Evolutionary conservation across 2,888 invertebrate species (phyloP).

Genomic region (Eilema caniola): DNA sequence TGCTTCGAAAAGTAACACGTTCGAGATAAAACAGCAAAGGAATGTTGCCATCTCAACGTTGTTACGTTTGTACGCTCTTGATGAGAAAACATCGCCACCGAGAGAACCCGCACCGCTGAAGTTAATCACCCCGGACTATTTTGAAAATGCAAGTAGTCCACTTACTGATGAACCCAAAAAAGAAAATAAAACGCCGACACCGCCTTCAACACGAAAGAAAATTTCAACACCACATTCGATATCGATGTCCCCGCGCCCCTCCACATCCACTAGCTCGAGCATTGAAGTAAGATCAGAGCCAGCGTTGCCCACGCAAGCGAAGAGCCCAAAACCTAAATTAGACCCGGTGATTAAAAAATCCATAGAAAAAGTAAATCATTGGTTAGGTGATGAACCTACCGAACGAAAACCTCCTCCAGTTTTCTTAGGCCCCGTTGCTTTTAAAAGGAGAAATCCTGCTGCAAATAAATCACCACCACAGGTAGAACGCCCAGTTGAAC

Average conservation of each 20-base stretch:
- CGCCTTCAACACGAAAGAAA: background rate
- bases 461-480: constrained; percentile 20
- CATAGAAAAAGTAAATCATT: constrained; percentile 60
- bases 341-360: constrained; percentile 54
- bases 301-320: background rate
- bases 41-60: constrained; percentile 72
- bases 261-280: constrained; percentile 8
- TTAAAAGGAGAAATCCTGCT: constrained; percentile 54
- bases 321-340: constrained; percentile 7
- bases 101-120: constrained; percentile 42
- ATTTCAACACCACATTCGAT: background rate
- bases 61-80: constrained; percentile 59
- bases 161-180: background rate
- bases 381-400: constrained; percentile 51
- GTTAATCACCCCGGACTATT: constrained; percentile 66
- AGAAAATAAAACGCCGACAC: background rate
- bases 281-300: constrained; percentile 13
- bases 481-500: constrained; percentile 16
- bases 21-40: constrained; percentile 57
- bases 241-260: background rate
- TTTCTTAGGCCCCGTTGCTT: constrained; percentile 50
- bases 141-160: constrained; percentile 30
- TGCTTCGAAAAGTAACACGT: constrained; percentile 50
- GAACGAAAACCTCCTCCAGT: constrained; percentile 33
- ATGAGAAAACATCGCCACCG: constrained; percentile 15